Evolutionary conservation across 2,113 vertebrate species (phyloP).

Genomic region (Anhinga rufa): DNA sequence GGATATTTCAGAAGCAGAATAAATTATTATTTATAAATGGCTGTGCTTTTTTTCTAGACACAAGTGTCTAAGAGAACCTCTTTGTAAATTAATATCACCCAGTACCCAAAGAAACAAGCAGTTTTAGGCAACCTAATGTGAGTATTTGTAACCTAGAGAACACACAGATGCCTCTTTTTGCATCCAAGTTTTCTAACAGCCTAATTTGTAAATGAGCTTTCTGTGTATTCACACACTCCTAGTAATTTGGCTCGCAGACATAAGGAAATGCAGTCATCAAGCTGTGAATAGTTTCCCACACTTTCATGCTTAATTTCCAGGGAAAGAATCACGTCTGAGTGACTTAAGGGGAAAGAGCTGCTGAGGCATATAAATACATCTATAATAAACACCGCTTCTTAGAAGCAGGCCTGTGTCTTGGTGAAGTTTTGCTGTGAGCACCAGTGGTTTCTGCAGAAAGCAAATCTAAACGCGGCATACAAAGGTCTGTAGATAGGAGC

Average conservation of each 20-base stretch:
- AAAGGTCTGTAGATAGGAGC: background rate
- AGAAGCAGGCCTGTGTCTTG: background rate
- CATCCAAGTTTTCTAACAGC: slow-evolving; percentile 8
- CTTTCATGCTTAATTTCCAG: background rate
- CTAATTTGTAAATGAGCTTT: slow-evolving; percentile 46
- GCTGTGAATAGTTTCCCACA: background rate
- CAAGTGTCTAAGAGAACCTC: background rate
- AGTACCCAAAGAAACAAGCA: background rate
- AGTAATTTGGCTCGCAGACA: background rate
- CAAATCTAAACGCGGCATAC: background rate
- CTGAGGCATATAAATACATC: background rate
- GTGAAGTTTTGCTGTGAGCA: background rate
- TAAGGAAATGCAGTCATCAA: slow-evolving; percentile 13
- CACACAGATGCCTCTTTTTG: background rate
- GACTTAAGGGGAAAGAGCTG: background rate
- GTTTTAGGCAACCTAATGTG: background rate
- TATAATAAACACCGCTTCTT: background rate
- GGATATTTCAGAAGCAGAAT: background rate
- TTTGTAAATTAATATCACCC: background rate
- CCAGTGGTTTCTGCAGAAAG: background rate
- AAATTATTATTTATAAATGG: background rate
- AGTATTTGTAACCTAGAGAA: background rate
- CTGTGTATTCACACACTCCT: background rate
- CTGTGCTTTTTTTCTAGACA: background rate
- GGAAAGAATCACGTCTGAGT: background rate